A percentile compares a stretch with the other conserved stretches of the same genome.
These are phyloP conservation scores for Bhutanitis thaidina DNA, from an alignment of 2,888 invertebrate genomes.

Conservation along the genomic window DNA sequence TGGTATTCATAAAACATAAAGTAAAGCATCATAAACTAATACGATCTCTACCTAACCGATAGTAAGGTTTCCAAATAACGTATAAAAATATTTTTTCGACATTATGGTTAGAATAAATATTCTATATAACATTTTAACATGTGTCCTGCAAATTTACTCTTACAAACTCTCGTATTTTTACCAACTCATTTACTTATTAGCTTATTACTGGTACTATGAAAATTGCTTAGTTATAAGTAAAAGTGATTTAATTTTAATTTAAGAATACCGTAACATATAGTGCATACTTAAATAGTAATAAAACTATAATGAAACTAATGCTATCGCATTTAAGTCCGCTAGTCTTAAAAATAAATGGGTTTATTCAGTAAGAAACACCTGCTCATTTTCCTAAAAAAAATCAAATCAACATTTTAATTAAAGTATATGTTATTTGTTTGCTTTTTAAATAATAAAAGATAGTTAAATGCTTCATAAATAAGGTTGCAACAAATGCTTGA, in stretches of 20 bases:
- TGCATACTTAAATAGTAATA: constrained; percentile 43
- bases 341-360: constrained; percentile 52
- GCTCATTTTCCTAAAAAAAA: constrained; percentile 1
- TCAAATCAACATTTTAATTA: background rate
- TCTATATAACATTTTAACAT: too few relatives aligned
- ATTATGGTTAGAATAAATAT: too few relatives aligned
- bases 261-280: constrained; percentile 41
- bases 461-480: too few relatives aligned
- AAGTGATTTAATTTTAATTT: constrained; percentile 38
- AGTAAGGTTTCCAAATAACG: too few relatives aligned
- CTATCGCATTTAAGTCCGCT: constrained; percentile 55
- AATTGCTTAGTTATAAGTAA: constrained; percentile 28
- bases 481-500: too few relatives aligned
- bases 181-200: constrained; percentile 12
- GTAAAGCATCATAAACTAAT: too few relatives aligned
- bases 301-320: constrained; percentile 29
- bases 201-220: background rate
- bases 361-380: constrained; percentile 15
- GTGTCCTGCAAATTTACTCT: too few relatives aligned
- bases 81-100: too few relatives aligned
- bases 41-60: too few relatives aligned
- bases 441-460: too few relatives aligned
- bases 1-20: too few relatives aligned
- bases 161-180: constrained; percentile 5
- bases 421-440: too few relatives aligned